phyloP scores from a whole-genome alignment of 2,113 vertebrate species.

The Trogon melanurus region DNA sequence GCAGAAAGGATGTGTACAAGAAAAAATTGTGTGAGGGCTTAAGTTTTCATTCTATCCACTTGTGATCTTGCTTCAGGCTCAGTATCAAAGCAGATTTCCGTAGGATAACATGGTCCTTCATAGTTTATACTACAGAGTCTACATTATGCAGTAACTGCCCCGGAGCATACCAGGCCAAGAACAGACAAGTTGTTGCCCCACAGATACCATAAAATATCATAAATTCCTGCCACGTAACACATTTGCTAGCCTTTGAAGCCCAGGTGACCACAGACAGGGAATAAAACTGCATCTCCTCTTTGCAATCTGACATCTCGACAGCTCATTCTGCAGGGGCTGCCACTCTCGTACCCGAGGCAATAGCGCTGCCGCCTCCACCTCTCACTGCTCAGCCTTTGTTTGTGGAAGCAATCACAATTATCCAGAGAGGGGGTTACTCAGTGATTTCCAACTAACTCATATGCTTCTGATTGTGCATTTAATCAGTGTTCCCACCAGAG shows the following conservation, averaged over 20 bases:
- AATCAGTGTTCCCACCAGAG: background rate
- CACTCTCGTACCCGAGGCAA: fast-evolving
- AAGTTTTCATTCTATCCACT: background rate
- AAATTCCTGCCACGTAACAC: background rate
- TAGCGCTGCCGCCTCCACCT: background rate
- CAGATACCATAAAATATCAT: background rate
- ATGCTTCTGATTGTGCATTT: background rate
- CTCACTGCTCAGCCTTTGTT: background rate
- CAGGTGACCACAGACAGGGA: background rate
- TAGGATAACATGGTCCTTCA: background rate
- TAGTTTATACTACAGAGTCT: background rate
- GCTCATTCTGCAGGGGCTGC: background rate
- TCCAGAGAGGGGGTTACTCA: background rate
- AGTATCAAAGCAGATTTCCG: background rate
- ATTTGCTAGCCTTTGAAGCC: background rate
- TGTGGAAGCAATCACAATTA: background rate
- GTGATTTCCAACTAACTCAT: background rate
- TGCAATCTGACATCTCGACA: fast-evolving
- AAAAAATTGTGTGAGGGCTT: background rate
- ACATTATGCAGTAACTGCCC: background rate
- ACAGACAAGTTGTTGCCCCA: fast-evolving
- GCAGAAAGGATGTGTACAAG: background rate
- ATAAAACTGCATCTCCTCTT: background rate
- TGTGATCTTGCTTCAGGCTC: background rate
- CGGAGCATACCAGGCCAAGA: background rate